Base-by-base conservation (phyloP, 2,797 vertebrate genomes). In the Pseudochromis fuscus region DNA sequence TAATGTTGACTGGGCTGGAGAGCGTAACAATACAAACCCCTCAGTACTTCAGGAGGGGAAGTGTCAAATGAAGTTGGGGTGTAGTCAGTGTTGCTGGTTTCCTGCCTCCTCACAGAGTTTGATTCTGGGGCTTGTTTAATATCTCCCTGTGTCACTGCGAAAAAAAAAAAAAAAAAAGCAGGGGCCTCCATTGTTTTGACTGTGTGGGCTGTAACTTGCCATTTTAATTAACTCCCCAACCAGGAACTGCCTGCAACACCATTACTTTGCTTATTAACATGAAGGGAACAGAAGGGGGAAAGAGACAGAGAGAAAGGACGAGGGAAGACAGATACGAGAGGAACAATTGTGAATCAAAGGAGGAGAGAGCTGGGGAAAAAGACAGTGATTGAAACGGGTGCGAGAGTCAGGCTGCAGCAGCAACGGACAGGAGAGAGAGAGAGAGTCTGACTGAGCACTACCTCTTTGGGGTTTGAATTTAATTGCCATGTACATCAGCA, bases 221-320 rank as follows among this genome's bases (percentile, higher is more conserved):
- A 91, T 93, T 93, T 94, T 94, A 95, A 95, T 94, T 93, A 94
- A 94, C 92, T 93, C 81, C 89, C 84, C 85, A 91, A 89, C 82
- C 88, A 92, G 87, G 80, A 90, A 89, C 82, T 83, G 89, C 83
- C 88, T 85, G 88, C 83, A 79, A 90, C 85, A 81, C 84, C 84
- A 90, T 88, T 89, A 88, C 83, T 77, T 75, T 77, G 81, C 89
- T 91, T 85, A 89, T 91, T 91, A 93, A 90, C 86, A 89, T 89
- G 86, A 87, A 86, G 82, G 65, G 80, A 77, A 84, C 25, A 72
- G 70, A 77, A 53, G 49, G 49, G 21, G 46, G 62, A 80, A 72
- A 70, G 24, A 80, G 24, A 46, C 21, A 56, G 33, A 74, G 53
- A 45, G 60, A 67, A 25, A 61, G 61, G 67, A 35, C 67, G 62